Base-by-base conservation (phyloP, 2,113 vertebrate species). In the Chitala chitala region DNA sequence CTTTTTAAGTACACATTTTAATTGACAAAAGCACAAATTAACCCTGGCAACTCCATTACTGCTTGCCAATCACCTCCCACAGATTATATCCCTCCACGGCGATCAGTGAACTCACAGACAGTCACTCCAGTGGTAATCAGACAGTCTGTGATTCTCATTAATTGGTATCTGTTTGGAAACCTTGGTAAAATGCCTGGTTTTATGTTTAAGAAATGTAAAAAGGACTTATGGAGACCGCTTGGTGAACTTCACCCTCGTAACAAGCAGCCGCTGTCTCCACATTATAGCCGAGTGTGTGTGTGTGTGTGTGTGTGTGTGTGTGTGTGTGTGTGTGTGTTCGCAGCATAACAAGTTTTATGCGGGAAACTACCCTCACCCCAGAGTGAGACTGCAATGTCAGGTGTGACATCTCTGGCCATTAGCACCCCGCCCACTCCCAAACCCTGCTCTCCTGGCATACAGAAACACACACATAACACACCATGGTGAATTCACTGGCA, bases 251-350 rank as follows among this genome's bases (percentile, higher is more conserved):
- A 10, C 22, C 10, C 63, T 26, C 5, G 53, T 24, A 13, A 56
- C 29, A 38, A 58, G 13, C 4, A 75, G 63, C 51, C 40, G 29
- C 58, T 26, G 42, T 44, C 38, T 69, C 73, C 73, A 75, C 64
- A 46, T 56, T 55, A 53, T 58, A 26, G 17, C 33, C 8, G 36
- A 22, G 36, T 33, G 12, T 42, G 9, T 29, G 68, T n/a, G 22
- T 22, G 69, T 20, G 51, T 38, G 51, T n/a, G 33, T 33, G 29
- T 24, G 33, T 20, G 59, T 5, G 56, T 59, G 54, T 56, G 13
- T 22, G 59, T 36, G 29, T 63, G 59, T 63, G 4, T 36, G 10
- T 36, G 33, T 7, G 31, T 5, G 61, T 38, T 29, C n/a, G 61
- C 40, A 5, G 22, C 22, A n/a, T 48, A 46, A 20, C 56, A 66